Percentiles rank a stretch among this genome's conserved stretches.
These are phyloP conservation scores for Carettochelys insculpta DNA, from an alignment of 2,113 vertebrate genomes.

Conservation along the genomic window DNA sequence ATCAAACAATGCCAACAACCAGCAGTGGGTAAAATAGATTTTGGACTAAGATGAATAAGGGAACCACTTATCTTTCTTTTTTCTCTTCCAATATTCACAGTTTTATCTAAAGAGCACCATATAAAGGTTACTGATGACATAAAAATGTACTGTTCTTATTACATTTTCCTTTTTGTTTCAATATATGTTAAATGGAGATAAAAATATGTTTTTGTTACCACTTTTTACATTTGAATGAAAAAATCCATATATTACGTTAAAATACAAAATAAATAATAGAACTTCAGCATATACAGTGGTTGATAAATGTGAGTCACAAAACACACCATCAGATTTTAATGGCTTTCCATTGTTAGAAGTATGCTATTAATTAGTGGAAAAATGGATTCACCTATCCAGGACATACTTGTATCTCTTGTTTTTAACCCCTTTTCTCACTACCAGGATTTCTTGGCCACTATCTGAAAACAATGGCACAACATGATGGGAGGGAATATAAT, in stretches of 20 bases:
- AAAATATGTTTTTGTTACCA: constrained; percentile 38
- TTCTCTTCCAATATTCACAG: constrained; percentile 68
- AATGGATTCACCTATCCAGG: constrained; percentile 68
- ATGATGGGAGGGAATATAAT: background rate
- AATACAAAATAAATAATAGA: constrained; percentile 73
- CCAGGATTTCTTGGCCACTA: constrained; percentile 5
- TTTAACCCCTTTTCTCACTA: constrained; percentile 43
- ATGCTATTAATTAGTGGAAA: constrained; percentile 73
- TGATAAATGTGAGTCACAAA: constrained; percentile 80
- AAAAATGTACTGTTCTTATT: constrained; percentile 73
- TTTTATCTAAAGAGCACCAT: constrained; percentile 75
- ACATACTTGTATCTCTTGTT: constrained; percentile 44
- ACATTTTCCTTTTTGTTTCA: constrained; percentile 72
- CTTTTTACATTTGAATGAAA: constrained; percentile 71
- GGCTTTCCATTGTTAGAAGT: constrained; percentile 77
- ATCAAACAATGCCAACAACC: constrained; percentile 76
- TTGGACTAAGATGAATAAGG: constrained; percentile 80
- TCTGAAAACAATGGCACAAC: constrained; percentile 1
- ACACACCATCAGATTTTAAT: constrained; percentile 76
- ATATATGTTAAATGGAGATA: constrained; percentile 63
- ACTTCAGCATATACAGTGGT: constrained; percentile 64
- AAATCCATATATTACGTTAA: constrained; percentile 69
- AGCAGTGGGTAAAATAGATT: constrained; percentile 80
- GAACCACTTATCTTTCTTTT: constrained; percentile 71
- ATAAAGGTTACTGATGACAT: constrained; percentile 77